Conservation (phyloP, 2,113 vertebrate species). For the Grus americana region DNA sequence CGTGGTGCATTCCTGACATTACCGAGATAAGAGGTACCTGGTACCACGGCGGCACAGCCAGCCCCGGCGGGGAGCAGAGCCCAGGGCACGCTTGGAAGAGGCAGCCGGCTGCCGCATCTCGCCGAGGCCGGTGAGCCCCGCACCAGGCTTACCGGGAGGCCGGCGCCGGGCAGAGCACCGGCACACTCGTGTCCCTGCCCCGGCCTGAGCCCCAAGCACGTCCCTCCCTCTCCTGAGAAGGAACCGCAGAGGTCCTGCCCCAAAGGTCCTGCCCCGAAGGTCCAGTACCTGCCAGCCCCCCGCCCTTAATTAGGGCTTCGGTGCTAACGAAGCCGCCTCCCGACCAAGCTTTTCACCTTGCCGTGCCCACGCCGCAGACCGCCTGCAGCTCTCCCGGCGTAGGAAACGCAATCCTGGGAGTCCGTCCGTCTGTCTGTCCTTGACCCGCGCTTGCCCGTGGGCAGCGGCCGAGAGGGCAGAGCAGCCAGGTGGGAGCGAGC, state of each 20-base stretch:
- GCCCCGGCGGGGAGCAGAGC: neutral
- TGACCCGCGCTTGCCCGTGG: neutral
- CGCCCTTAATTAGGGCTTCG: neutral
- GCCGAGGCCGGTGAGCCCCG: rapidly evolving
- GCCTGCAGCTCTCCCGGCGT: neutral
- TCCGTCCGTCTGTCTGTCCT: neutral
- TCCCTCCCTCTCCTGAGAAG: neutral
- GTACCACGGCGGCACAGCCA: neutral
- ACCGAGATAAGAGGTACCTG: slow-evolving; percentile 64
- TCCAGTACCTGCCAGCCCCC: neutral
- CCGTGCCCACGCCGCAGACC: neutral
- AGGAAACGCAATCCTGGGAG: neutral
- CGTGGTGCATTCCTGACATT: slow-evolving; percentile 70
- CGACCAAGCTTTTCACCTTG: slow-evolving; percentile 10
- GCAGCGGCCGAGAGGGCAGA: neutral
- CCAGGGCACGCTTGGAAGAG: rapidly evolving
- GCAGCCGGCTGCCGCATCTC: rapidly evolving
- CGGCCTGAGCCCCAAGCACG: neutral
- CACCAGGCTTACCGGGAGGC: neutral
- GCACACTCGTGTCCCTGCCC: neutral
- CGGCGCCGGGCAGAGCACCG: neutral
- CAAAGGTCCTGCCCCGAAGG: neutral
- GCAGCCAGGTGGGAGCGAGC: neutral
- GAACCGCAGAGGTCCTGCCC: neutral
- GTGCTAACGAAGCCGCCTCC: neutral